Percentiles rank a stretch among this genome's conserved stretches.
These are phyloP conservation scores for Phymanthus crucifer DNA, from an alignment of 92 coral and sea anemone genomes.

Conservation along the genomic window DNA sequence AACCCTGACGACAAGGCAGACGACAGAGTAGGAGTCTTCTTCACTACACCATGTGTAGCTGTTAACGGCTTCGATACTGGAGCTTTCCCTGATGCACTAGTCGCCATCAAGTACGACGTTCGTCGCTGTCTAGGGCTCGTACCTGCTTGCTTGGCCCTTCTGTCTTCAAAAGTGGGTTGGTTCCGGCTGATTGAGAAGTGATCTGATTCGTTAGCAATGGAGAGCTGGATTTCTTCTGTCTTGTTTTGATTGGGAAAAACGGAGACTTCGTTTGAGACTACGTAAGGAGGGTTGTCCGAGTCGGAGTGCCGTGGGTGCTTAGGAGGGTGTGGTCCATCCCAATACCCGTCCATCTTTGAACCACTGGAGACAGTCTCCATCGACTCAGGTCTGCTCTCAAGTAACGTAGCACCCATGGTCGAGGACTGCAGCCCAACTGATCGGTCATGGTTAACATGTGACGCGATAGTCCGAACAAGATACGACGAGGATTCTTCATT, in stretches of 20 bases:
- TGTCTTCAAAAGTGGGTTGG: slow-evolving; percentile 22
- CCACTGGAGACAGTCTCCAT: not conserved
- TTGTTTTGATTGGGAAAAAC: slow-evolving; percentile 47
- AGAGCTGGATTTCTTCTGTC: slow-evolving; percentile 17
- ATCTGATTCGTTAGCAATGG: slow-evolving; percentile 3
- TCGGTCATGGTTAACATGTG: slow-evolving; percentile 61
- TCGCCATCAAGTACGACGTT: slow-evolving; percentile 93
- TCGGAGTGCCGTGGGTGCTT: slow-evolving; percentile 52
- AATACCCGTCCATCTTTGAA: slow-evolving; percentile 1
- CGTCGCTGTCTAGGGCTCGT: slow-evolving; percentile 71
- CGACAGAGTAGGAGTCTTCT: slow-evolving; percentile 43
- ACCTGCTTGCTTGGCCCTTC: slow-evolving; percentile 29
- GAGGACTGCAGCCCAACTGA: slow-evolving; percentile 62
- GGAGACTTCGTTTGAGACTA: slow-evolving; percentile 55
- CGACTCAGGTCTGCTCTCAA: slow-evolving; percentile 59
- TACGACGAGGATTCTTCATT: slow-evolving; percentile 59
- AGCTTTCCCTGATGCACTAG: slow-evolving; percentile 38
- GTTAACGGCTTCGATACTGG: slow-evolving; percentile 19
- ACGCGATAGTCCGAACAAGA: slow-evolving; percentile 52
- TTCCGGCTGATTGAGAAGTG: slow-evolving; percentile 16
- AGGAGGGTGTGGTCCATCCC: slow-evolving; percentile 40
- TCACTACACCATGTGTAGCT: slow-evolving; percentile 13
- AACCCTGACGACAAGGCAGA: slow-evolving; percentile 57
- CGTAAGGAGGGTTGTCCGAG: slow-evolving; percentile 13
- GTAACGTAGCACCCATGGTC: slow-evolving; percentile 70